phyloP scores from a whole-genome alignment of 2,113 vertebrate species.

The Dasypus novemcinctus region DNA sequence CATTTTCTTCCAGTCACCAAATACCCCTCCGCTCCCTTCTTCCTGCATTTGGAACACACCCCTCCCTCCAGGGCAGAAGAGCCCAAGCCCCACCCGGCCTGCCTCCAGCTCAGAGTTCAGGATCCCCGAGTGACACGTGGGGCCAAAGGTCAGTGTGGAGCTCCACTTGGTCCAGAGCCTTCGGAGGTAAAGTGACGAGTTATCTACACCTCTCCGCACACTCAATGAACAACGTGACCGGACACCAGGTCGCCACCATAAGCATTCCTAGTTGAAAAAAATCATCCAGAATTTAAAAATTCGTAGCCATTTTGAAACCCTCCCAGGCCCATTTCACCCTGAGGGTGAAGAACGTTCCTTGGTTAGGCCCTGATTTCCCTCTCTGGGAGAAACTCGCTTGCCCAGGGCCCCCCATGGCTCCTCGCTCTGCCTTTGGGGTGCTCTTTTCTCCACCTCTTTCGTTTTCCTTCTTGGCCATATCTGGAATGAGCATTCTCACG shows the following conservation, averaged over 20 bases:
- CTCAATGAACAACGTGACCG: fast-evolving
- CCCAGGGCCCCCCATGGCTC: background rate
- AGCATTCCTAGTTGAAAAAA: background rate
- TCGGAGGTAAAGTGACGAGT: background rate
- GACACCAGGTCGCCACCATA: background rate
- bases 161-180: background rate
- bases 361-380: background rate
- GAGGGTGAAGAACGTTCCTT: background rate
- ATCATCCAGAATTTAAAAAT: background rate
- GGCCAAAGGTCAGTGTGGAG: too few species aligned
- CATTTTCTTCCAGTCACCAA: background rate
- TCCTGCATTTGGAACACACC: background rate
- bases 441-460: background rate
- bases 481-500: background rate
- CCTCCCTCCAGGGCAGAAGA: background rate
- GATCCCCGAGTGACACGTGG: background rate
- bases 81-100: background rate
- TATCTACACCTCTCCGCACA: background rate
- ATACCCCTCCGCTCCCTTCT: background rate
- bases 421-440: background rate
- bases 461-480: background rate
- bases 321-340: background rate
- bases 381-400: background rate
- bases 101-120: background rate
- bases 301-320: background rate